Evolutionary conservation across 2,113 vertebrate species (phyloP).

Genomic region (Felis chaus): DNA sequence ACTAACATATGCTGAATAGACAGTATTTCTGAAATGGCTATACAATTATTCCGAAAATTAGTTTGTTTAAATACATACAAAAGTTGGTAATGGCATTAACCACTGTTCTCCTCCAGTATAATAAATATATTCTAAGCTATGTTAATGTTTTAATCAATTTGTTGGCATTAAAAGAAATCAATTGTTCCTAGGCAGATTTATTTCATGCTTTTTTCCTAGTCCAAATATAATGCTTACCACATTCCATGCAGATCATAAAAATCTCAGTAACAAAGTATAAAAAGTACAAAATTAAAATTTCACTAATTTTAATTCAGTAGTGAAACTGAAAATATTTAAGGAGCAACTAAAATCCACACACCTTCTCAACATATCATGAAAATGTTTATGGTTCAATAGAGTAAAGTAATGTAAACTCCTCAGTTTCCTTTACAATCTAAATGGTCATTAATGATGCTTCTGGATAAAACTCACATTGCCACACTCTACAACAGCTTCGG

Average conservation of each 20-base stretch:
- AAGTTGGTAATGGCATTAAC: not conserved
- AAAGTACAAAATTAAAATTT: slow-evolving; percentile 16
- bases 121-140: not conserved
- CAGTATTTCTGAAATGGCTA: not conserved
- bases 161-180: slow-evolving; percentile 47
- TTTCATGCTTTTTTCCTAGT: slow-evolving; percentile 63
- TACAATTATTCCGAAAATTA: not conserved
- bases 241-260: slow-evolving; percentile 20
- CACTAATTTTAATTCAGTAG: not conserved
- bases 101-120: not conserved
- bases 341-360: not conserved
- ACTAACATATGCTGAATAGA: not conserved
- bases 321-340: not conserved
- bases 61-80: not conserved
- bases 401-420: not conserved
- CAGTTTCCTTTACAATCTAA: not conserved
- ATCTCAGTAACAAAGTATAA: slow-evolving; percentile 22
- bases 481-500: not conserved
- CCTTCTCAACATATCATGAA: not conserved
- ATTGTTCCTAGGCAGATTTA: slow-evolving; percentile 15
- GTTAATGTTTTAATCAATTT: slow-evolving; percentile 56
- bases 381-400: not conserved
- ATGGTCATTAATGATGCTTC: not conserved
- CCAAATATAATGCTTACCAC: not conserved
- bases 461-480: not conserved